phyloP scores from a whole-genome alignment of 2,888 invertebrate genomes.

The Drosophila prolongata region DNA sequence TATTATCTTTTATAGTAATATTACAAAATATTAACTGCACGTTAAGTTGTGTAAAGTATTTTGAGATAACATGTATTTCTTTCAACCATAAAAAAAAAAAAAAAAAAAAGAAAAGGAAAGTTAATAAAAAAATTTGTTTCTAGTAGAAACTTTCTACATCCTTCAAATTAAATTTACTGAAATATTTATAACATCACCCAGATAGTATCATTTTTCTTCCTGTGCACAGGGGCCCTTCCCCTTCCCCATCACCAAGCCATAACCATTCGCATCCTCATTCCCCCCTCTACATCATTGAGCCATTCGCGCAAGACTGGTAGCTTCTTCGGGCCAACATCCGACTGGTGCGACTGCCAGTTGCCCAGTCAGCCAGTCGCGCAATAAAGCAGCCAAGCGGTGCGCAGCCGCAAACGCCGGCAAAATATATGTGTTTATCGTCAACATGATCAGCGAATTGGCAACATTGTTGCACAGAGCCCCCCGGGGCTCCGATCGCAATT shows the following conservation, averaged over 20 bases:
- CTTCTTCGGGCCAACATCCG: slow-evolving; percentile 23
- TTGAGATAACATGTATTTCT: too few species aligned
- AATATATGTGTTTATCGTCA: slow-evolving; percentile 46
- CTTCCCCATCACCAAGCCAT: slow-evolving; percentile 9
- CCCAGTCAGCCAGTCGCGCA: slow-evolving; percentile 21
- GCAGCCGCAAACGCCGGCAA: slow-evolving; percentile 20
- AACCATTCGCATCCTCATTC: background rate
- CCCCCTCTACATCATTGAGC: slow-evolving; percentile 49
- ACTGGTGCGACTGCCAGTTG: slow-evolving; percentile 3
- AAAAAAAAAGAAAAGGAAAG: too few species aligned
- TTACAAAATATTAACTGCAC: too few species aligned
- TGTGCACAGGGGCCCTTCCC: slow-evolving; percentile 1
- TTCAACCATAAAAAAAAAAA: too few species aligned
- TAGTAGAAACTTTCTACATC: too few species aligned
- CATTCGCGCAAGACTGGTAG: slow-evolving; percentile 66
- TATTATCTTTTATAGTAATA: too few species aligned
- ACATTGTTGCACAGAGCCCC: slow-evolving; percentile 63
- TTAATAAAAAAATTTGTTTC: too few species aligned
- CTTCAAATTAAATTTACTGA: background rate
- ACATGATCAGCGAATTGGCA: slow-evolving; percentile 64
- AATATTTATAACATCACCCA: background rate
- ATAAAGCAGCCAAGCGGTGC: slow-evolving; percentile 48
- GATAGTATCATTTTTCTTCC: background rate
- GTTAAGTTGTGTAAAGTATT: too few species aligned
- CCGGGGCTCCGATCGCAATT: slow-evolving; percentile 62